Base-by-base conservation (phyloP, 1,140 invertebrate genomes). In the Bilobella aurantiaca region DNA sequence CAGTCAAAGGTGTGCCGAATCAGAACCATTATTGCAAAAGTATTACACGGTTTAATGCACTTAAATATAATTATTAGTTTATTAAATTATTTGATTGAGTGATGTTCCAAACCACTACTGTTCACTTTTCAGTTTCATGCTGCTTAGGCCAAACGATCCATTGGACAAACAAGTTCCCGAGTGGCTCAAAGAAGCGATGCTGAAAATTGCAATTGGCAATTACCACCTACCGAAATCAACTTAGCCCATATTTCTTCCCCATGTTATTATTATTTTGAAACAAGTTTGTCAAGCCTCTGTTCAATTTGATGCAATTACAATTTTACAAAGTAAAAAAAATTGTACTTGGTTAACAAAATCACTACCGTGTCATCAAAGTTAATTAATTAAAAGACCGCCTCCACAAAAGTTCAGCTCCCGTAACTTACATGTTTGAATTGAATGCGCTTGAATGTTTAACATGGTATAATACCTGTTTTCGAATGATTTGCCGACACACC, bases 71-170 rank as follows among this genome's bases (percentile, higher is more conserved):
- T 42, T 8, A 42, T 18, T 8, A 18, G 34, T 42, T 42, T 42
- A 42, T 42, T 42, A 12, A 12, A 18, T 42, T 8, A 42, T 18
- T 12, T 42, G 18, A 42, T 8, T 18, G 8, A 42, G 18, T 42
- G 8, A 12, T 42, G 8, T 12, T 42, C 18, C 18, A 42, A 42
- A 18, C 34, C 18, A 8, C 34, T 12, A 42, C 18, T 42, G 34
- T 18, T 42, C 34, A 12, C n/a, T 59, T 62, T 37, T 25, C n/a
- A 34, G 12, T 42, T 37, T 42, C 12, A 58, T 66, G 23, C 29
- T 42, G 58, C 53, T 69, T 57, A 53, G 64, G n/a, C 68, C 68
- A 31, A 69, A 69, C 47, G 61, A 28, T 21, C 25, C 47, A 14
- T 58, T 62, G 29, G 68, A 69, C 30, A 25, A 23, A 8, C 53